Evolutionary conservation across 2,113 vertebrate genomes (phyloP).

Genomic region (Psilopsiagon aurifrons): DNA sequence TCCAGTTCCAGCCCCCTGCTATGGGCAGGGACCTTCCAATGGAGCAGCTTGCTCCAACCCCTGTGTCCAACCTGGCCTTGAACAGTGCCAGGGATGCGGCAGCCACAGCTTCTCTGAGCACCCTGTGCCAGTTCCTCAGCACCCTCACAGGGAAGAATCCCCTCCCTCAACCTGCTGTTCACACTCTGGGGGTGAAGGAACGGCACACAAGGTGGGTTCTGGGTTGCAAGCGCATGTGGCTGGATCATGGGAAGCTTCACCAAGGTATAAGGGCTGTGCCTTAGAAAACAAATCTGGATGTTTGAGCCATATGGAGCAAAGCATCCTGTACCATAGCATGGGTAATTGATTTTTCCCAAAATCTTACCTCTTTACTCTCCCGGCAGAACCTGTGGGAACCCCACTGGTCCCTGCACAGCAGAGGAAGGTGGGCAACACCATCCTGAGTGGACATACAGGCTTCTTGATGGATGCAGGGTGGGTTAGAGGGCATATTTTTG

Average conservation of each 20-base stretch:
- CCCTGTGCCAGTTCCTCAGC: not conserved
- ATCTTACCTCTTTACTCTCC: not conserved
- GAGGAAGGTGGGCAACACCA: not conserved
- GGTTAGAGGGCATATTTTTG: not conserved
- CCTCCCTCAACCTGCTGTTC: not conserved
- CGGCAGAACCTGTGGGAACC: not conserved
- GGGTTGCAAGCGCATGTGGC: not conserved
- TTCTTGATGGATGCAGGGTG: not conserved
- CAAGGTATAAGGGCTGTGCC: not conserved
- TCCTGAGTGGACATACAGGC: fast-evolving
- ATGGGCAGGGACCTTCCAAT: not conserved
- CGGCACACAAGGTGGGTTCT: not conserved
- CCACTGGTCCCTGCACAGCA: not conserved
- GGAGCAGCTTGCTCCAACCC: not conserved
- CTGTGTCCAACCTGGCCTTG: not conserved
- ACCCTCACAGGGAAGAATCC: not conserved
- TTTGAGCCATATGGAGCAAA: not conserved
- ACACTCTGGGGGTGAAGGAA: not conserved
- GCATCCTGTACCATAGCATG: fast-evolving
- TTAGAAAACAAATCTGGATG: not conserved
- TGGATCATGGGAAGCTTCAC: not conserved
- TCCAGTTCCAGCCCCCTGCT: not conserved
- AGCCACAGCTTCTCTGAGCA: not conserved
- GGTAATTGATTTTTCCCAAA: not conserved
- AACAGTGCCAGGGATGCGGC: not conserved